Base-by-base conservation (phyloP, 2,888 invertebrate species). In the Copidosoma aretas region DNA sequence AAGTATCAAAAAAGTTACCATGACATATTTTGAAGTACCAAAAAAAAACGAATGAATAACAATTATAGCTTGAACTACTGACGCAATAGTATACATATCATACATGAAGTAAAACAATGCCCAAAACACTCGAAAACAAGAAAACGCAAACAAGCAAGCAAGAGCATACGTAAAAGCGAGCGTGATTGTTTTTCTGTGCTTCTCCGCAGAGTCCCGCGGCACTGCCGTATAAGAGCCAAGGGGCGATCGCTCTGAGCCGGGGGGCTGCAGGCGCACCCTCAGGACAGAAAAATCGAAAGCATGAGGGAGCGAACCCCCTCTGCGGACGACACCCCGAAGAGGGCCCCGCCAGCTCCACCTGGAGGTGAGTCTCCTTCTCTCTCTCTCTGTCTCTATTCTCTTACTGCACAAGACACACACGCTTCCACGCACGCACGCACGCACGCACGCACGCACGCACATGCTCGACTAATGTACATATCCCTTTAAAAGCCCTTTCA, bases 301-400 rank as follows among this genome's bases (percentile, higher is more conserved):
- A 83, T 83, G 83, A 82, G 82, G 81, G 82, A 82, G 77, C 79
- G 82, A 75, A 83, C 82, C 75, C 82, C 83, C 80, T 83, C 82
- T 77, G 82, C 81, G 77, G 82, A 82, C 77, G 82, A 82, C 77
- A 81, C 82, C 81, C 82, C 81, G 68, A 82, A 80, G 77, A 82
- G 82, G 82, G 82, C 82, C 75, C 82, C 82, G 74, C 81, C 81
- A 75, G 81, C 81, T 65, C 81, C 82, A 75, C 77, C 79, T 75
- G 79, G 80, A 82, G 82, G 82, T 82, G 76, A 82, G 80, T 80
- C 66, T 68, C 65, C 53, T 52, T 46, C 52, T 54, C 49, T 52
- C 62, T 43, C 25, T 41, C 56, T 60, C 32, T 19, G 49, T 25
- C 24, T 54, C 32, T 39, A 22, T 58, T n/a, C 12, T 12, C 12